Percentiles rank a stretch among this genome's conserved stretches.
Conservation (phyloP, 1,140 invertebrate genomes). For the Calliopsis andreniformis region DNA sequence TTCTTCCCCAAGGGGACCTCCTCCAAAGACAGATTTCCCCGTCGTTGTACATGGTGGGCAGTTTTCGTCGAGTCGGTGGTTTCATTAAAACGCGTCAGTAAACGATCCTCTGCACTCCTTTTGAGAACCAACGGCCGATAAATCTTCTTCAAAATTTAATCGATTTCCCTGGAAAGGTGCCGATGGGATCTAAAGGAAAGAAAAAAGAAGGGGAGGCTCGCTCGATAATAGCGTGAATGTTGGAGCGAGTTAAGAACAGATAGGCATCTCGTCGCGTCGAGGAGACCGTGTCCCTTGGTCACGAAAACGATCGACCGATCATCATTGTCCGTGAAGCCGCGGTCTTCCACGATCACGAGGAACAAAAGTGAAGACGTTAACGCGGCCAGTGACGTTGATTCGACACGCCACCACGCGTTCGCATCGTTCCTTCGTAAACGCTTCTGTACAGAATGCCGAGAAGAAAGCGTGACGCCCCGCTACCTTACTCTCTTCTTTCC, state of each 20-base stretch:
- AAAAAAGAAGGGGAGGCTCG: slow-evolving; percentile 17
- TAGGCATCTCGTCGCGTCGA: slow-evolving; percentile 47
- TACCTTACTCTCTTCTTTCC: not conserved
- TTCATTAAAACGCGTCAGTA: slow-evolving; percentile 14
- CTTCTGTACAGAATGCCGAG: not conserved
- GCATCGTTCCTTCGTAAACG: slow-evolving; percentile 20
- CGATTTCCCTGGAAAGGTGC: slow-evolving; percentile 31
- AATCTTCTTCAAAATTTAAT: slow-evolving; percentile 33
- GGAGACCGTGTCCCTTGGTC: slow-evolving; percentile 10
- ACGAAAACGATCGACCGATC: slow-evolving; percentile 52
- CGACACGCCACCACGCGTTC: slow-evolving; percentile 29
- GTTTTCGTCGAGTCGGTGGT: not conserved
- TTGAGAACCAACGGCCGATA: slow-evolving; percentile 13
- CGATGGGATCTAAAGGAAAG: slow-evolving; percentile 1
- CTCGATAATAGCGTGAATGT: slow-evolving; percentile 73
- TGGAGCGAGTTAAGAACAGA: slow-evolving; percentile 69
- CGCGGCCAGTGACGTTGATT: slow-evolving; percentile 36
- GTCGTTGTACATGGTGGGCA: not conserved
- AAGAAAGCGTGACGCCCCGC: slow-evolving; percentile 28
- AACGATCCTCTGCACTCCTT: not conserved
- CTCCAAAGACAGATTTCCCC: slow-evolving; percentile 11
- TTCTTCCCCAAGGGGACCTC: not conserved
- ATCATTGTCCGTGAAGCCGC: slow-evolving; percentile 38
- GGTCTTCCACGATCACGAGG: slow-evolving; percentile 17
- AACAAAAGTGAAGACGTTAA: slow-evolving; percentile 67